Conservation (phyloP, 2,797 vertebrate genomes). For the Masticophis lateralis region DNA sequence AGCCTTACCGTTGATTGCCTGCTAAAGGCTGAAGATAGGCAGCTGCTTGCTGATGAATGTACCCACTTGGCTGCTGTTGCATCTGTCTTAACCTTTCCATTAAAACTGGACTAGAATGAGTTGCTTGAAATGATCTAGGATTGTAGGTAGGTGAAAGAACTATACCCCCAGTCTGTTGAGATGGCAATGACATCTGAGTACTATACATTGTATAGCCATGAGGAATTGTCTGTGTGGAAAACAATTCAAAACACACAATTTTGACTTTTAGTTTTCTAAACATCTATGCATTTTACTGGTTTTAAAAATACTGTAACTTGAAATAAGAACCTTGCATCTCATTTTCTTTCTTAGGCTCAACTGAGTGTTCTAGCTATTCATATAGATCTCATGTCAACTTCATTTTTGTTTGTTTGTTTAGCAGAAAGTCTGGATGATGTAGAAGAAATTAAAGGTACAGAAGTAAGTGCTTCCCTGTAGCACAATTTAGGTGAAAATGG, state of each 20-base stretch:
- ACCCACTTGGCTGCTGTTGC: slow-evolving; percentile 66
- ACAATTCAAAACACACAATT: not conserved
- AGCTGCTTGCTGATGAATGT: slow-evolving; percentile 65
- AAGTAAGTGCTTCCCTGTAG: not conserved
- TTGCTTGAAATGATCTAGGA: slow-evolving; percentile 44
- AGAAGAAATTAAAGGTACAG: not conserved
- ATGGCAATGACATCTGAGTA: slow-evolving; percentile 65
- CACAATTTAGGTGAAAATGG: not conserved
- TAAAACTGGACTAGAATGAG: slow-evolving; percentile 57
- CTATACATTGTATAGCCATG: slow-evolving; percentile 73
- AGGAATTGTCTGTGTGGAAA: slow-evolving; percentile 61
- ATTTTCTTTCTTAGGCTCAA: accelerated
- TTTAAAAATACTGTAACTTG: not conserved
- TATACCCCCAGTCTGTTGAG: slow-evolving; percentile 55
- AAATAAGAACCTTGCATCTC: not conserved
- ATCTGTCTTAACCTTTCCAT: slow-evolving; percentile 70
- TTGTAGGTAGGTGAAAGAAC: slow-evolving; percentile 68
- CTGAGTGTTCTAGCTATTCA: not conserved
- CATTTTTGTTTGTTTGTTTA: not conserved
- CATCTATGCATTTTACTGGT: not conserved
- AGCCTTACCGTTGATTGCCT: slow-evolving; percentile 66
- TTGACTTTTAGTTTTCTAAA: not conserved
- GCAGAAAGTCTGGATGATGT: not conserved
- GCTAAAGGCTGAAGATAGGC: slow-evolving; percentile 59
- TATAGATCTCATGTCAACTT: not conserved